Conservation (phyloP, 1,140 invertebrate genomes). For the Dinoponera quadriceps region DNA sequence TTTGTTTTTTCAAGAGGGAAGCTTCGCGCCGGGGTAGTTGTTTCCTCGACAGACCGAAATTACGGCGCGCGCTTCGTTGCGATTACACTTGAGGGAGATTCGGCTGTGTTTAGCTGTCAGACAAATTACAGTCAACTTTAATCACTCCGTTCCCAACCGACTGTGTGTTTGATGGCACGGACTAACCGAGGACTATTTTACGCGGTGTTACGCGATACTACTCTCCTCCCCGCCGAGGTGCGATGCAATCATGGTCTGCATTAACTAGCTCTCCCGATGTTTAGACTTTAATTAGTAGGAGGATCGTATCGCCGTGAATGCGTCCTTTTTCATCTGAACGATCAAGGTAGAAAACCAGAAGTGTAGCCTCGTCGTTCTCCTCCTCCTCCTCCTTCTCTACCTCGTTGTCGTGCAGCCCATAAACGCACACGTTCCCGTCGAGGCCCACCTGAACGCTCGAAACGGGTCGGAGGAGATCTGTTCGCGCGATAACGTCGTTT, state of each 20-base stretch:
- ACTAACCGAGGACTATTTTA: slow-evolving; percentile 15
- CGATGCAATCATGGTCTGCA: slow-evolving; percentile 8
- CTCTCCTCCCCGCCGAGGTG: background rate
- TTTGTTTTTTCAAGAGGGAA: too few relatives aligned
- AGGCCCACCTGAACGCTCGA: background rate
- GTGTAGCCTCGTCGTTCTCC: background rate
- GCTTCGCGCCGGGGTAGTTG: too few relatives aligned
- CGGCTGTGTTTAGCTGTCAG: background rate
- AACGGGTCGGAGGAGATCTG: background rate
- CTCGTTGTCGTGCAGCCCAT: background rate
- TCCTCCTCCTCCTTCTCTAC: too few relatives aligned
- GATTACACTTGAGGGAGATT: background rate
- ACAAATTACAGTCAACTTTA: slow-evolving; percentile 24
- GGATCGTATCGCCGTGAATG: background rate
- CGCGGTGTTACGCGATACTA: background rate
- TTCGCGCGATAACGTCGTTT: background rate
- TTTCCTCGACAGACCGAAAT: background rate
- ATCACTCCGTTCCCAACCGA: background rate
- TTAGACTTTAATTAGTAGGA: slow-evolving; percentile 41
- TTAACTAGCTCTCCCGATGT: slow-evolving; percentile 27
- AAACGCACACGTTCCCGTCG: background rate
- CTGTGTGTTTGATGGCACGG: background rate
- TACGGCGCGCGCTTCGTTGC: background rate
- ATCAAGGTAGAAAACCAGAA: slow-evolving; percentile 1
- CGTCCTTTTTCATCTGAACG: slow-evolving; percentile 11